Percentiles rank a stretch among this genome's conserved stretches.
These are phyloP conservation scores for Trichonephila inaurata DNA, from an alignment of 1,140 invertebrate species.

Conservation along the genomic window DNA sequence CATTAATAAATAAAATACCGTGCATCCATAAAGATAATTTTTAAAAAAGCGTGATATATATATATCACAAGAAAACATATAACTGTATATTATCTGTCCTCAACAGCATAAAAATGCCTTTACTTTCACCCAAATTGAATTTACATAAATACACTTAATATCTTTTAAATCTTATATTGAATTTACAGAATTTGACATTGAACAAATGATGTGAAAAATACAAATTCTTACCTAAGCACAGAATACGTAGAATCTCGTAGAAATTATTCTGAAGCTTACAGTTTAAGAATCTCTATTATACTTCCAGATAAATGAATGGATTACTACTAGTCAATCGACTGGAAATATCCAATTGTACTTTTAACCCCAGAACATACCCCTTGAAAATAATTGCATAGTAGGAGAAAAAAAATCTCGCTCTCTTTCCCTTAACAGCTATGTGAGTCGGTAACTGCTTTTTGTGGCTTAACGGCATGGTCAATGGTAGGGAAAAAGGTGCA, in stretches of 20 bases:
- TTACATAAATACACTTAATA: too few relatives aligned
- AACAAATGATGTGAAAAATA: not conserved
- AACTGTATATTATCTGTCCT: too few relatives aligned
- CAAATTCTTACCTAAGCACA: not conserved
- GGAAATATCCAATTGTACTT: slow-evolving; percentile 31
- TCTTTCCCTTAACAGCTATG: not conserved
- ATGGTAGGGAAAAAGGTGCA: slow-evolving; percentile 54
- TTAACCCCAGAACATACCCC: not conserved
- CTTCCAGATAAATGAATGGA: slow-evolving; percentile 2
- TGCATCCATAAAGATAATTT: too few relatives aligned
- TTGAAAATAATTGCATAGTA: slow-evolving; percentile 31
- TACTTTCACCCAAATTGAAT: too few relatives aligned
- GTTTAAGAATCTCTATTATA: not conserved
- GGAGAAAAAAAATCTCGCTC: not conserved
- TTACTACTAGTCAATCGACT: slow-evolving; percentile 4
- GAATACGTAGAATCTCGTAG: not conserved
- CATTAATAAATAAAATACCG: too few relatives aligned
- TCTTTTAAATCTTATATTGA: too few relatives aligned
- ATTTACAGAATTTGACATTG: too few relatives aligned
- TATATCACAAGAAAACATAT: too few relatives aligned
- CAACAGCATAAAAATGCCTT: too few relatives aligned
- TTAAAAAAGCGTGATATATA: too few relatives aligned
- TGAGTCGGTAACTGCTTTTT: slow-evolving; percentile 6
- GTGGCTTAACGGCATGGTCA: slow-evolving; percentile 43
- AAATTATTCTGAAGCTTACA: not conserved